A percentile compares a stretch with the other conserved stretches of the same genome.
These are phyloP conservation scores for Temnothorax ravouxi DNA, from an alignment of 2,888 invertebrate species.

Conservation along the genomic window DNA sequence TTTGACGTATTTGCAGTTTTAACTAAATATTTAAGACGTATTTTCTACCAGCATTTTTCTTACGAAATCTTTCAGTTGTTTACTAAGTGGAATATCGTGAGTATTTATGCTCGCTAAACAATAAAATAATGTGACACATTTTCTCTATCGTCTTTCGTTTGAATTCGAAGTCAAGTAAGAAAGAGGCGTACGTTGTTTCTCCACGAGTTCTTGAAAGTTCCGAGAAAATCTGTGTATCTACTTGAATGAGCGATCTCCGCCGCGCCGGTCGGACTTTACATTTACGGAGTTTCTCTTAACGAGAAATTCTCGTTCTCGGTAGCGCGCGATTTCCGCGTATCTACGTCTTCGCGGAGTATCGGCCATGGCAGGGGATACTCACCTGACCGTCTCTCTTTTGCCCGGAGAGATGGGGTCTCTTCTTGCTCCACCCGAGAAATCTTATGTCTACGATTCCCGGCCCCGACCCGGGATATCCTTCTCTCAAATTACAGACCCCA, in stretches of 20 bases:
- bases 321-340: conserved; percentile 80
- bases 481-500: conserved; percentile 41
- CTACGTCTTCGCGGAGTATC: conserved; percentile 65
- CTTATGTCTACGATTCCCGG: conserved; percentile 57
- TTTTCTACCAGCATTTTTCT: background rate
- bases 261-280: conserved; percentile 74
- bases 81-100: background rate
- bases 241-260: conserved; percentile 77
- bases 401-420: conserved; percentile 44
- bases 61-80: background rate
- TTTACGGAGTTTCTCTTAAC: conserved; percentile 81
- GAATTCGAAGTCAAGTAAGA: background rate
- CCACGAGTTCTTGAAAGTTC: conserved; percentile 46
- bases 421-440: conserved; percentile 56
- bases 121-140: background rate
- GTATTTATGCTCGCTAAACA: background rate
- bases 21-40: background rate
- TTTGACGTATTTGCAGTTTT: background rate
- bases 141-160: background rate
- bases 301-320: conserved; percentile 78
- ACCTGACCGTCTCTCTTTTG: conserved; percentile 53
- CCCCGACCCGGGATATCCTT: conserved; percentile 18
- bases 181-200: background rate
- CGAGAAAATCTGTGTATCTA: conserved; percentile 60
- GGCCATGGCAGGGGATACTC: conserved; percentile 39